Evolutionary conservation across 2,888 invertebrate species (phyloP).

Genomic region (Netelia melanura): DNA sequence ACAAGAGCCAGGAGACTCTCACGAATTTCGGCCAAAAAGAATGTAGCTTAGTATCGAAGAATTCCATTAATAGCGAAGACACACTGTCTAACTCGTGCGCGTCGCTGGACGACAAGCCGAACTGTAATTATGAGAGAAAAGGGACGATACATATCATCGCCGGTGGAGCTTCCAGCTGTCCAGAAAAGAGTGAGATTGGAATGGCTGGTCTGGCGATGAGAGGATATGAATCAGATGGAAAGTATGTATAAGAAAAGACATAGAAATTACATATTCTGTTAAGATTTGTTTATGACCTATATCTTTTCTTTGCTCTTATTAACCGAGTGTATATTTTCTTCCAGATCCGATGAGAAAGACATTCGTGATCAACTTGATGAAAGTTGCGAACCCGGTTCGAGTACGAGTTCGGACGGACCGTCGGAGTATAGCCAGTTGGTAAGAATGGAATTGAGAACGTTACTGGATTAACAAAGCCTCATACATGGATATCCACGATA

Average conservation of each 20-base stretch:
- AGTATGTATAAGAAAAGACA: constrained; percentile 62
- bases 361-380: constrained; percentile 39
- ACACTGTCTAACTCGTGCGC: constrained; percentile 64
- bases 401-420: constrained; percentile 59
- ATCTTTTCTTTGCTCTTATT: background rate
- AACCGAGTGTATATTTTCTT: constrained; percentile 12
- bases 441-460: constrained; percentile 17
- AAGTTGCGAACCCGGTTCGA: constrained; percentile 61
- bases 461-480: background rate
- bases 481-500: too few relatives aligned
- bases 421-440: constrained; percentile 64
- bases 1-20: constrained; percentile 69
- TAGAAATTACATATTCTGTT: background rate
- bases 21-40: constrained; percentile 49
- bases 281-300: background rate
- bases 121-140: constrained; percentile 42
- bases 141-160: constrained; percentile 22
- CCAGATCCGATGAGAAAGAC: constrained; percentile 42
- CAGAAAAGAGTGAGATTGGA: constrained; percentile 57
- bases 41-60: constrained; percentile 39
- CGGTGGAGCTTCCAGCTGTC: constrained; percentile 65
- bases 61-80: constrained; percentile 61
- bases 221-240: constrained; percentile 71
- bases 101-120: constrained; percentile 65
- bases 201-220: constrained; percentile 45